Evolutionary conservation across 2,797 vertebrate species (phyloP).

Genomic region (Lophotriccus pileatus): DNA sequence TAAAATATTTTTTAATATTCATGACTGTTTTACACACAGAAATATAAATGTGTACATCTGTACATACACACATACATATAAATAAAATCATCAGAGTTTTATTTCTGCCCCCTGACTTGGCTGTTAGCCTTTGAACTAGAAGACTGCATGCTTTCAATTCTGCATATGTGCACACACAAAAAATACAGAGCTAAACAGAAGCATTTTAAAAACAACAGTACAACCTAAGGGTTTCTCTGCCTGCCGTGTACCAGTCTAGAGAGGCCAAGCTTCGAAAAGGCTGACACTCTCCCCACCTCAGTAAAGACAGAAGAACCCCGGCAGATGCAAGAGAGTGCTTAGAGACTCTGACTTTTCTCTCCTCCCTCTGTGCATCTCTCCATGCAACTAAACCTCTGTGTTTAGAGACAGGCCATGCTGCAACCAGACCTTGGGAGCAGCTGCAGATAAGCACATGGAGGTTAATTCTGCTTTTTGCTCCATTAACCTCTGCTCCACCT

Average conservation of each 20-base stretch:
- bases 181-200: background rate
- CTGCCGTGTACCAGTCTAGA: background rate
- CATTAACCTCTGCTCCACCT: conserved; percentile 35
- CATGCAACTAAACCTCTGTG: fast-evolving
- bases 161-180: background rate
- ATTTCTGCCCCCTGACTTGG: background rate
- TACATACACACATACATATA: background rate
- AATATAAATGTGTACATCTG: background rate
- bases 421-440: background rate
- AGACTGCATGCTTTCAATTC: background rate
- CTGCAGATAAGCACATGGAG: background rate
- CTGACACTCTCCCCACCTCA: background rate
- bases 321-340: background rate
- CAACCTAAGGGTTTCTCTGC: background rate
- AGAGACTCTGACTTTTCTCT: background rate
- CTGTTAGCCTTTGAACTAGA: background rate
- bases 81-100: background rate
- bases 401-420: background rate
- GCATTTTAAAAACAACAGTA: background rate
- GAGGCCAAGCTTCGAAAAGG: background rate
- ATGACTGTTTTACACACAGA: background rate
- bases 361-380: background rate
- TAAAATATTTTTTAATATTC: background rate
- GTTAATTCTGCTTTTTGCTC: conserved; percentile 31
- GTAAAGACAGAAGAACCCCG: background rate